Percentiles rank a stretch among this genome's conserved stretches.
These are phyloP conservation scores for Erebia ligea DNA, from an alignment of 2,888 invertebrate genomes.

Conservation along the genomic window DNA sequence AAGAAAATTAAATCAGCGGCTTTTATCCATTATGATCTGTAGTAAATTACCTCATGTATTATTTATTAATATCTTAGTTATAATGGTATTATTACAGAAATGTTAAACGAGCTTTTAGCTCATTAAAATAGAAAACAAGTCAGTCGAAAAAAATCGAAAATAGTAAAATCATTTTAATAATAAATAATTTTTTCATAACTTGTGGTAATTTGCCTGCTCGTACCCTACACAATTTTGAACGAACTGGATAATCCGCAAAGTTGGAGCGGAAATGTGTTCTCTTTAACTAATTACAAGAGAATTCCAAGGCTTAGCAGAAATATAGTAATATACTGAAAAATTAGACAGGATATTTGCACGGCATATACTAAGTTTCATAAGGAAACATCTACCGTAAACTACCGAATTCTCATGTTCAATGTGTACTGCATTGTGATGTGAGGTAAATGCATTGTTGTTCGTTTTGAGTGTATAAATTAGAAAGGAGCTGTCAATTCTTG, in stretches of 20 bases:
- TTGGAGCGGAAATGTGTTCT: too few species aligned
- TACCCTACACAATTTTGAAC: not conserved
- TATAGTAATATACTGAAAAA: too few species aligned
- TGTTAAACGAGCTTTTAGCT: not conserved
- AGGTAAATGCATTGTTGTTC: constrained; percentile 58
- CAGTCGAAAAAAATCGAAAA: not conserved
- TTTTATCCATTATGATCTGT: not conserved
- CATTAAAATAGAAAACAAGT: not conserved
- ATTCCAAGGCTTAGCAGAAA: too few species aligned
- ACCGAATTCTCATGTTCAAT: constrained; percentile 65
- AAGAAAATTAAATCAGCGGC: not conserved
- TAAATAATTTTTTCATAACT: not conserved
- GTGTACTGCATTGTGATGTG: constrained; percentile 77
- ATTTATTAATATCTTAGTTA: too few species aligned
- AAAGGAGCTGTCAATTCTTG: constrained; percentile 52
- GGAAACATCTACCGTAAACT: not conserved
- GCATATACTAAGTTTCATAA: not conserved
- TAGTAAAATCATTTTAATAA: not conserved
- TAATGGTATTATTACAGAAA: not conserved
- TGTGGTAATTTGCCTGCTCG: not conserved
- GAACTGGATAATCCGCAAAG: not conserved
- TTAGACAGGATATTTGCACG: too few species aligned
- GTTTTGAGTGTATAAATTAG: constrained; percentile 52
- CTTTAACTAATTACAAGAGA: too few species aligned
- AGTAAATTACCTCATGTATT: not conserved